A percentile compares a stretch with the other conserved stretches of the same genome.
Evolutionary conservation across 2,888 invertebrate genomes (phyloP).

Genomic region (Hybos culiciformis): DNA sequence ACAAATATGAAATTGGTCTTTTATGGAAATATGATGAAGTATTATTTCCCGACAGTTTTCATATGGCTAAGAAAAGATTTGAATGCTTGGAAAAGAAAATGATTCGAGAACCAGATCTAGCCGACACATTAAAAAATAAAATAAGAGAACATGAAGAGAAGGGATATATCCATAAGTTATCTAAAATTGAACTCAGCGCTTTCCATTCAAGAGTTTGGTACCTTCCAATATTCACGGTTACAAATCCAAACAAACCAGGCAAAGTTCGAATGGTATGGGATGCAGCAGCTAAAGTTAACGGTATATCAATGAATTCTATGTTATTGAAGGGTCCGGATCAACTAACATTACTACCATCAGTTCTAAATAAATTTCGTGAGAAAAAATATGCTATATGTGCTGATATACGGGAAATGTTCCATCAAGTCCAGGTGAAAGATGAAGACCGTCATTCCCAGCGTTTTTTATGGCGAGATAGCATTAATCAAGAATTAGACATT

Average conservation of each 20-base stretch:
- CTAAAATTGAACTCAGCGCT: constrained; percentile 10
- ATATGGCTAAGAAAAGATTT: constrained; percentile 12
- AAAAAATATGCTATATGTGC: constrained; percentile 22
- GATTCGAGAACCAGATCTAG: constrained; percentile 9
- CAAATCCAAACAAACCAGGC: constrained; percentile 19
- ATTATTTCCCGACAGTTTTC: constrained; percentile 10
- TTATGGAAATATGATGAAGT: constrained; percentile 16
- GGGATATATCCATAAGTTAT: constrained; percentile 14
- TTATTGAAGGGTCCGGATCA: constrained; percentile 25
- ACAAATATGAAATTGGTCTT: constrained; percentile 15
- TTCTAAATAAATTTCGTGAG: constrained; percentile 28
- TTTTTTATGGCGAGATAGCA: constrained; percentile 17
- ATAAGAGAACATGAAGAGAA: constrained; percentile 13
- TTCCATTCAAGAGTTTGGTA: constrained; percentile 16
- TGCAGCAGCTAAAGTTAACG: constrained; percentile 21
- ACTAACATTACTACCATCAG: constrained; percentile 21
- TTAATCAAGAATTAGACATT: constrained; percentile 10
- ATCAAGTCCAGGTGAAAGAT: constrained; percentile 16
- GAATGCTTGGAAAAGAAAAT: constrained; percentile 15
- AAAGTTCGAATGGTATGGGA: constrained; percentile 23
- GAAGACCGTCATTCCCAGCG: constrained; percentile 20
- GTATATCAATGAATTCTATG: constrained; percentile 19
- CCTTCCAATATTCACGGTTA: constrained; percentile 20
- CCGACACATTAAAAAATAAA: constrained; percentile 10
- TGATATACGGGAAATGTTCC: constrained; percentile 22